These are phyloP conservation scores for Tinea pellionella DNA, from an alignment of 2,888 invertebrate species.

Conservation along the genomic window DNA sequence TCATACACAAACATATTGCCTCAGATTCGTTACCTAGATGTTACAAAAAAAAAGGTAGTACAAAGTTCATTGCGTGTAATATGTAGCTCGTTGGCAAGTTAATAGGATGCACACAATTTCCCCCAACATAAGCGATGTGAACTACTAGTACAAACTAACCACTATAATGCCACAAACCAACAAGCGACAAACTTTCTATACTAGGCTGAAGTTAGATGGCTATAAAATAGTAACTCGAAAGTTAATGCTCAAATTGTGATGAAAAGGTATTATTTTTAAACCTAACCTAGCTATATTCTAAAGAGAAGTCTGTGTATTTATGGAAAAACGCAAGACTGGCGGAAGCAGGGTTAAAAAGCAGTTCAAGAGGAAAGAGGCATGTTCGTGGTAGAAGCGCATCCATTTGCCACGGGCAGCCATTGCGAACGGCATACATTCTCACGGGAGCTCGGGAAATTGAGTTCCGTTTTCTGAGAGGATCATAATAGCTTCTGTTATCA, in stretches of 20 bases:
- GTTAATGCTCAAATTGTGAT: too few species aligned
- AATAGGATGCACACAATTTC: background rate
- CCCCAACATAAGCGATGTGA: background rate
- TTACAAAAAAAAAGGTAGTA: background rate
- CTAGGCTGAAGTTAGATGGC: background rate
- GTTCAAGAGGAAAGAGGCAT: background rate
- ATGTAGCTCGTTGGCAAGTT: too few species aligned
- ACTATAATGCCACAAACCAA: background rate
- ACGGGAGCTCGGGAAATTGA: constrained; percentile 23
- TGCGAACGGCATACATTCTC: constrained; percentile 27
- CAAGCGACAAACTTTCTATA: background rate
- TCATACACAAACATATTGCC: too few species aligned
- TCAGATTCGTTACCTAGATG: background rate
- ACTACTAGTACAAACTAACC: background rate
- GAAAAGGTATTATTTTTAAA: too few species aligned
- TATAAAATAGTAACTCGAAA: too few species aligned
- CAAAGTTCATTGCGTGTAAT: too few species aligned
- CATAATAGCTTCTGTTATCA: constrained; percentile 6
- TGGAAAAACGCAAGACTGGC: background rate
- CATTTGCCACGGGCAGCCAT: constrained; percentile 25
- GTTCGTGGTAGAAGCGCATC: constrained; percentile 16
- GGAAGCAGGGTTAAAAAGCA: constrained; percentile 1
- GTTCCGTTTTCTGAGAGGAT: constrained; percentile 19
- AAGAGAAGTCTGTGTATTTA: too few species aligned
- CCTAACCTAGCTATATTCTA: too few species aligned